Percentiles rank a stretch among this genome's conserved stretches.
Conservation (phyloP, 2,113 vertebrate genomes). For the Megaleporinus macrocephalus region DNA sequence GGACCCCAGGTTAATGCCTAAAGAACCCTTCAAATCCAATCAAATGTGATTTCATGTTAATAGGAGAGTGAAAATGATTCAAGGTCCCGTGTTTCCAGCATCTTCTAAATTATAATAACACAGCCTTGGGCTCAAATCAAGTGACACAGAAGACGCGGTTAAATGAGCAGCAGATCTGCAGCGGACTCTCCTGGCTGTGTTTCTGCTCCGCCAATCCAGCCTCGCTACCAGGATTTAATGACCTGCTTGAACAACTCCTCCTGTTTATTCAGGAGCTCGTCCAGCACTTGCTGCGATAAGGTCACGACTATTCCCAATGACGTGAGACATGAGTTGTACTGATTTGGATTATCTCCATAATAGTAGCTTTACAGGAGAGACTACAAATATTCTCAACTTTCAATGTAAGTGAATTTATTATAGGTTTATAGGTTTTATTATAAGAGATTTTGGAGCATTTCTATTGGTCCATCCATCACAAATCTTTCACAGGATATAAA, state of each 20-base stretch:
- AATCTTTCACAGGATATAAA: no score
- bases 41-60: constrained; percentile 35
- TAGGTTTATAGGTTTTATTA: no score
- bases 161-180: background rate
- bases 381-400: no score
- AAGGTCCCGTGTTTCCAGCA: background rate
- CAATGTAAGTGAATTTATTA: no score
- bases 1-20: constrained; percentile 26
- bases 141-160: constrained; percentile 2
- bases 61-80: background rate
- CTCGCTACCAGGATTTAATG: background rate
- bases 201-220: constrained; percentile 17
- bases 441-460: no score
- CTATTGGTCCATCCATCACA: no score
- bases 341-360: no score
- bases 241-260: constrained; percentile 4
- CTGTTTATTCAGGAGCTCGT: background rate
- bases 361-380: no score
- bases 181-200: background rate
- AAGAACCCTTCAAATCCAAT: constrained; percentile 41
- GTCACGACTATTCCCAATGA: background rate
- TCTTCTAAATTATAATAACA: constrained; percentile 21
- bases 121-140: background rate
- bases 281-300: background rate
- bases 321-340: background rate